phyloP scores from a whole-genome alignment of 2,888 invertebrate genomes.

The Cacoxenus indagator region DNA sequence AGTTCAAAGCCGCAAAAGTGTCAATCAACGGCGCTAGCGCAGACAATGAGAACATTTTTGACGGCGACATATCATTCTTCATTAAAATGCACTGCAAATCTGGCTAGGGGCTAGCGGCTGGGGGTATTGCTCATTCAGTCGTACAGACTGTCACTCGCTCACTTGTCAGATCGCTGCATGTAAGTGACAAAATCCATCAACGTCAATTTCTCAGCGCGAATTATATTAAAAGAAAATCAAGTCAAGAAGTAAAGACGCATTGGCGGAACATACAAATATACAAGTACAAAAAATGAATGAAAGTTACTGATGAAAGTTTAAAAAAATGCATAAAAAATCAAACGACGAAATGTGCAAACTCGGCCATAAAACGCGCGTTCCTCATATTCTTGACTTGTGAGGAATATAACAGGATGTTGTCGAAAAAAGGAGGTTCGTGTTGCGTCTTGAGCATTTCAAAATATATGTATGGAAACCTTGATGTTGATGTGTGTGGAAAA shows the following conservation, averaged over 20 bases:
- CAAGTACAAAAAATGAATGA: not conserved
- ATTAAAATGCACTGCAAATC: slow-evolving; percentile 62
- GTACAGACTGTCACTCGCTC: not conserved
- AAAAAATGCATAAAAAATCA: slow-evolving; percentile 16
- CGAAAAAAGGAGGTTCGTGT: slow-evolving; percentile 23
- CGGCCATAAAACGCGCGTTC: slow-evolving; percentile 27
- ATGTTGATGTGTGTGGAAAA: slow-evolving; percentile 39
- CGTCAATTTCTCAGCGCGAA: slow-evolving; percentile 62
- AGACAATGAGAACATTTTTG: slow-evolving; percentile 15
- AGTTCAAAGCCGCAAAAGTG: slow-evolving; percentile 61
- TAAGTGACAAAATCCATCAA: slow-evolving; percentile 68
- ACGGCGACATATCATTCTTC: slow-evolving; percentile 61
- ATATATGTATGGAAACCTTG: slow-evolving; percentile 63
- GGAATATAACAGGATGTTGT: not conserved
- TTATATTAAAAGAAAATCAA: slow-evolving; percentile 65
- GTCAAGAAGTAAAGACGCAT: slow-evolving; percentile 29
- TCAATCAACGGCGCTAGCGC: slow-evolving; percentile 39
- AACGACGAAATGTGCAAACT: slow-evolving; percentile 44
- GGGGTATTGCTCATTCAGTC: not conserved
- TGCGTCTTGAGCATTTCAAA: slow-evolving; percentile 30
- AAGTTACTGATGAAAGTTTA: not conserved
- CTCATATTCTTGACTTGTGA: no score
- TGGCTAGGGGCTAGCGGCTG: no score
- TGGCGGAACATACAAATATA: not conserved
- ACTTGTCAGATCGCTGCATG: slow-evolving; percentile 36